Percentiles rank a stretch among this genome's conserved stretches.
Evolutionary conservation across 2,797 vertebrate species (phyloP).

Genomic region (Gastrophryne carolinensis): DNA sequence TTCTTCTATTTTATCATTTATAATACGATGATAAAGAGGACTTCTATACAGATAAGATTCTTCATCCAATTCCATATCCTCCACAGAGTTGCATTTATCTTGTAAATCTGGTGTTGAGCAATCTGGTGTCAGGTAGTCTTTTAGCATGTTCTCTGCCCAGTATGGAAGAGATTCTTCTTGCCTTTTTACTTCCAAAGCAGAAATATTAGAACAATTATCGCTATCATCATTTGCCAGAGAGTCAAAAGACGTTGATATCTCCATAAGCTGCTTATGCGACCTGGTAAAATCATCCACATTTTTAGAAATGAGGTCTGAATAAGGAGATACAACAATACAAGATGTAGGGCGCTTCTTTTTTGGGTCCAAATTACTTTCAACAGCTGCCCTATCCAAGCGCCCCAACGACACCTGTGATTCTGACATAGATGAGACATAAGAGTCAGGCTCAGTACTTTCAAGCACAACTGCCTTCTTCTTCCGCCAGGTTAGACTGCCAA

Average conservation of each 20-base stretch:
- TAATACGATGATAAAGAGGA: background rate
- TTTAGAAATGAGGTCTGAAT: background rate
- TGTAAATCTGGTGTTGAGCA: background rate
- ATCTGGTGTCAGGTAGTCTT: background rate
- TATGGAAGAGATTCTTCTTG: conserved; percentile 17
- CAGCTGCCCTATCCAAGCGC: conserved; percentile 59
- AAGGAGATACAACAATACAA: background rate
- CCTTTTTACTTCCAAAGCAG: background rate
- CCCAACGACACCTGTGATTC: conserved; percentile 40
- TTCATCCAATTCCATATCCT: background rate
- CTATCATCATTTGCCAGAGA: conserved; percentile 1
- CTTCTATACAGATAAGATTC: conserved; percentile 5
- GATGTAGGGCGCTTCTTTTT: conserved; percentile 24
- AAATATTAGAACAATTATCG: background rate
- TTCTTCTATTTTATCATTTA: background rate
- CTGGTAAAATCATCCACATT: background rate
- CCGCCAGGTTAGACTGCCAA: conserved; percentile 56
- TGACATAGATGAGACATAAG: background rate
- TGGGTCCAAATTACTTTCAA: conserved; percentile 59
- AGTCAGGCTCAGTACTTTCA: conserved; percentile 12
- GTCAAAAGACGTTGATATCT: conserved; percentile 45
- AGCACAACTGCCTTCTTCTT: conserved; percentile 25
- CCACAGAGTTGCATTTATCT: background rate
- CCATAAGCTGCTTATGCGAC: background rate
- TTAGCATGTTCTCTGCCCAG: conserved; percentile 40